Evolutionary conservation across 2,797 vertebrate species (phyloP).

Genomic region (Sarcophilus harrisii): DNA sequence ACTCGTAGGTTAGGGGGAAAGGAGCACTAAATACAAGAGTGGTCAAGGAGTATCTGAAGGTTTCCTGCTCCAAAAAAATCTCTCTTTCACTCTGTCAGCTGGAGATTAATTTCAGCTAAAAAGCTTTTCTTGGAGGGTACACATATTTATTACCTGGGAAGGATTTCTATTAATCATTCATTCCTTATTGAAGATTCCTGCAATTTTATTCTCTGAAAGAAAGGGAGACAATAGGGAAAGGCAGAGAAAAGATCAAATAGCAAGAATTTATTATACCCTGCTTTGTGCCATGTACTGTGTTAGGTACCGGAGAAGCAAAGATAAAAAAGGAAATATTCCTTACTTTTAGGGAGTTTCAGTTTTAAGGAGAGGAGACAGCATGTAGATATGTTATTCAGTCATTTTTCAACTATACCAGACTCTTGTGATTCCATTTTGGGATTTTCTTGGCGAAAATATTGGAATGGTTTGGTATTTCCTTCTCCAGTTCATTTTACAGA

Average conservation of each 20-base stretch:
- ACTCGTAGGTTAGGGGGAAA: neutral
- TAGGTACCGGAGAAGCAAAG: neutral
- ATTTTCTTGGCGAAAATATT: neutral
- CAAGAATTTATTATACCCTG: neutral
- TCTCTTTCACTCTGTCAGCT: neutral
- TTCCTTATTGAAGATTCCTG: neutral
- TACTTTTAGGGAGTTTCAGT: neutral
- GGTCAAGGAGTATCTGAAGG: neutral
- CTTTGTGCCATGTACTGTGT: neutral
- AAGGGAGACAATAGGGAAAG: neutral
- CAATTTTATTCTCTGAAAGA: neutral
- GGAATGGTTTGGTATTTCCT: neutral
- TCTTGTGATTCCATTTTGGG: neutral
- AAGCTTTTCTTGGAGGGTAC: neutral
- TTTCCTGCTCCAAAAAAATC: neutral
- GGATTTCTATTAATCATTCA: neutral
- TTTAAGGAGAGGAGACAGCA: neutral
- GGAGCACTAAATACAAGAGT: neutral
- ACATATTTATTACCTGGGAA: neutral
- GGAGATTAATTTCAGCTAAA: neutral
- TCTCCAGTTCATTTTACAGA: neutral
- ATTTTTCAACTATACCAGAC: neutral
- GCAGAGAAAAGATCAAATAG: neutral
- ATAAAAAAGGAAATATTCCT: neutral
- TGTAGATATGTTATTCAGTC: neutral